These are phyloP conservation scores for Anoplophora glabripennis DNA, from an alignment of 1,140 invertebrate genomes.

Conservation along the genomic window DNA sequence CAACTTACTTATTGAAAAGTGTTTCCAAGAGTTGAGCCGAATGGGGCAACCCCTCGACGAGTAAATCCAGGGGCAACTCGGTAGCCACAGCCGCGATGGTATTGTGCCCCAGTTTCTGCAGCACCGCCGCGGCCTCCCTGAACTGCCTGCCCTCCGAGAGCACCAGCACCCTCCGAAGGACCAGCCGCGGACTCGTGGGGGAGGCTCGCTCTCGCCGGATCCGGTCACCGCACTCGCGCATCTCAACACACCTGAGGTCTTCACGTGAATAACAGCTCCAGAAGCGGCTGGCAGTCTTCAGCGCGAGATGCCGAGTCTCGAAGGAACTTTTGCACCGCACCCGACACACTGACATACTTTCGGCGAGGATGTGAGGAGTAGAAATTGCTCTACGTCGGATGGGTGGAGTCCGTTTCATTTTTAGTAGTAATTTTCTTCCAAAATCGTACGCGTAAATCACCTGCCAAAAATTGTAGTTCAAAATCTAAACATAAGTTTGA, in stretches of 20 bases:
- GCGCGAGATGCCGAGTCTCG: conserved; percentile 9
- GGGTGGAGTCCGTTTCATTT: background rate
- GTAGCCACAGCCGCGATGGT: conserved; percentile 69
- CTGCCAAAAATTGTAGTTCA: too few species aligned
- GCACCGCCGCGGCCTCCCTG: conserved; percentile 73
- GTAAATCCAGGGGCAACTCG: conserved; percentile 80
- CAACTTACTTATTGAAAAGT: conserved; percentile 68
- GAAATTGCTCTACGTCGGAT: background rate
- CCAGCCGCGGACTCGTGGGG: conserved; percentile 65
- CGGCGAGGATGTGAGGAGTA: background rate
- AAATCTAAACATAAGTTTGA: too few species aligned
- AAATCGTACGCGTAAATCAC: too few species aligned
- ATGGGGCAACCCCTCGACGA: conserved; percentile 83
- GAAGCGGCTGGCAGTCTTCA: background rate
- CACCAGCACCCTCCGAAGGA: conserved; percentile 68
- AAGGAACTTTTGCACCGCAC: conserved; percentile 9
- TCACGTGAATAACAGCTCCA: conserved; percentile 7
- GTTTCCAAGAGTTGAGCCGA: conserved; percentile 82
- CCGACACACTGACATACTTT: conserved; percentile 35
- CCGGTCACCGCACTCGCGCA: conserved; percentile 45
- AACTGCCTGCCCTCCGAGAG: conserved; percentile 77
- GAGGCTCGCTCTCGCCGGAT: conserved; percentile 40
- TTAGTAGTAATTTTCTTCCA: background rate
- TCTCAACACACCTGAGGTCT: conserved; percentile 16
- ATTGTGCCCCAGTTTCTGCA: conserved; percentile 69